Evolutionary conservation across 1,140 invertebrate species (phyloP), one percentile per base, ranked within the genome.

Genomic region (Bombyx mandarina): DNA sequence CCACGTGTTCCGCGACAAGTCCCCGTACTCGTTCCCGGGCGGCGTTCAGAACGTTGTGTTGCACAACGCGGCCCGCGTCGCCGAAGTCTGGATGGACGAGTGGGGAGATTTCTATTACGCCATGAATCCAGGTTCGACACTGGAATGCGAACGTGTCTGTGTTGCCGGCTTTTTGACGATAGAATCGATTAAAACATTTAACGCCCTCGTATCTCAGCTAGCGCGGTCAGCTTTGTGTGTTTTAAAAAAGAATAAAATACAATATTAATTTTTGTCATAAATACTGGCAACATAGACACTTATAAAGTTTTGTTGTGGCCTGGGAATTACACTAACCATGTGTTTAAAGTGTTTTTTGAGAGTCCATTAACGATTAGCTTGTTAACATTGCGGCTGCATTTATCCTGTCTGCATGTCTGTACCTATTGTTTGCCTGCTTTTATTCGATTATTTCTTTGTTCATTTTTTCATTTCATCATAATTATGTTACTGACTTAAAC

Each of bases 81-180:
- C 97, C 73, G 96, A 98, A 90, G 98, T 99, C 76, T 99, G 97
- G 98, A 95, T 99, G 94, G 97, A 99, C 92, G 95, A 98, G 89
- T 99, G 97, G 96, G 94, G 95, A 89, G 94, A 98, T 89, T 98
- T 98, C 92, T 99, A 98, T 93, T 98, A 97, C 93, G 94, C 95
- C 88, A 98, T 98, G 93, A 98, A 97, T 89, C 96, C 97, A 96
- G 96, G 96, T 98, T 94, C 92, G 93, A 66, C 8, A 56, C 22
- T 58, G 50, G 66, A 55, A 49, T 57, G 50, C 46, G 50, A 60
- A 60, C 51, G 56, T 58, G 61, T 52, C 47, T 12, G 50, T 9
- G 45, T 61, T 61, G 60, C 48, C 66, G 52, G 62, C 66, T 58
- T 69, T 67, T 65, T 50, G 48, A 50, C 12, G 9, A 47, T 10